A percentile compares a stretch with the other conserved stretches of the same genome.
Conservation (phyloP, 2,797 vertebrate genomes). For the Rhinatrema bivittatum region DNA sequence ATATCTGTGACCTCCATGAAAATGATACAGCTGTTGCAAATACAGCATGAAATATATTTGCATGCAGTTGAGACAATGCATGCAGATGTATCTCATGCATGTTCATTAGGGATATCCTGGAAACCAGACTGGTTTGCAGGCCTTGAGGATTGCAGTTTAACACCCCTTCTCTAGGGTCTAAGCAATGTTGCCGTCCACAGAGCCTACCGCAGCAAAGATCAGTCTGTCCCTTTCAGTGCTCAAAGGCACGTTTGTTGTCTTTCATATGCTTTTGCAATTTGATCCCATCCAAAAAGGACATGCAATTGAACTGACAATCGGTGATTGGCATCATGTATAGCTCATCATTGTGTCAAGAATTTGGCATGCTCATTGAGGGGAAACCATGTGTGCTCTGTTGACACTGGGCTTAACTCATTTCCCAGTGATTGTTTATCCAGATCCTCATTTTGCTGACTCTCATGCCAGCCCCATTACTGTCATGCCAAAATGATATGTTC, state of each 20-base stretch:
- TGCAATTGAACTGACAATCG: slow-evolving; percentile 29
- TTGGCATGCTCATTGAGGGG: slow-evolving; percentile 27
- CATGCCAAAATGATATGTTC: slow-evolving; percentile 32
- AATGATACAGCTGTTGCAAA: too few relatives aligned
- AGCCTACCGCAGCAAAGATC: too few relatives aligned
- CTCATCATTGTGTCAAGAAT: slow-evolving; percentile 34
- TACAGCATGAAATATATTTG: slow-evolving; percentile 14
- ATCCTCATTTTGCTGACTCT: slow-evolving; percentile 18
- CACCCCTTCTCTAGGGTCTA: too few relatives aligned
- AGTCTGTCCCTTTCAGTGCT: too few relatives aligned
- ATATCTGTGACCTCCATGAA: too few relatives aligned
- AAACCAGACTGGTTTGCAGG: too few relatives aligned
- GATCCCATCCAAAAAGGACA: slow-evolving; percentile 22
- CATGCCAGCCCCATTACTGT: slow-evolving; percentile 10
- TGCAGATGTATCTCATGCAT: too few relatives aligned
- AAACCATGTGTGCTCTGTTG: slow-evolving; percentile 25
- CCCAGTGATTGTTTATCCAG: slow-evolving; percentile 16
- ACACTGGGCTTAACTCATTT: slow-evolving; percentile 27
- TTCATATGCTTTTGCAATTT: slow-evolving; percentile 2
- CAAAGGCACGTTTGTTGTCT: too few relatives aligned
- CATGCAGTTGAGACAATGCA: too few relatives aligned
- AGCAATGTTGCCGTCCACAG: too few relatives aligned
- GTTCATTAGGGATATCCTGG: too few relatives aligned
- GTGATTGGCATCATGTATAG: slow-evolving; percentile 16
- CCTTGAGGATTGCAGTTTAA: too few relatives aligned